Evolutionary conservation across 2,113 vertebrate genomes (phyloP), one percentile per base, ranked within the genome.

Genomic region (Petrocephalus microphthalmus): DNA sequence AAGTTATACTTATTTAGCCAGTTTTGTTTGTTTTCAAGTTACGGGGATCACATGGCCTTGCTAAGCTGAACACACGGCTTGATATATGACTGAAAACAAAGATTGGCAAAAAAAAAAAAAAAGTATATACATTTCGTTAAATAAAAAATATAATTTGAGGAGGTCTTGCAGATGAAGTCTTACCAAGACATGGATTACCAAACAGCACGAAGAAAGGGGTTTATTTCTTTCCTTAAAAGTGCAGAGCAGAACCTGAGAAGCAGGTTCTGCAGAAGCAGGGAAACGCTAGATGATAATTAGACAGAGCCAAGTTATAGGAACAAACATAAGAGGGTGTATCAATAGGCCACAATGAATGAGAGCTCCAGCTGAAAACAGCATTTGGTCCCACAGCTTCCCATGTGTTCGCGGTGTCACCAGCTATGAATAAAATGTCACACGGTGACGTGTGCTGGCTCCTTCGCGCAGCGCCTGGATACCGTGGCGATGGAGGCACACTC

Each of bases 401-500:
- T 47, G 87, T 81, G 87, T 84, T 88, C 19, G 6, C 37, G 19
- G 22, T 53, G 74, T 56, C 53, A 84, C 11, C 20, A 57, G 53
- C 87, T 49, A 60, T 42, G 87, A 81, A 49, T 88, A 52, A 47
- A 88, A 84, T 83, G 53, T 84, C 78, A 84, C 74, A 19, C n/a
- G 33, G 51, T 84, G 87, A 88, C 25, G 78, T 60, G 37, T 29
- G 87, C 78, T 83, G 87, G 53, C 87, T 83, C 29, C 53, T 13
- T 4, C 3, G 33, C 37, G 5, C 37, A 88, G 87, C 22, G 53
- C 29, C 87, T 47, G 87, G 53, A 81, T 56, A 25, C 47, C 25
- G 87, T 37, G 64, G 71, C 19, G 33, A 52, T 13, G 51, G 51
- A 82, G 87, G 87, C 74, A 60, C 25, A 60, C 74, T 6, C 51